Evolutionary conservation across 2,888 invertebrate species (phyloP).

Genomic region (Platycheirus rosarum): DNA sequence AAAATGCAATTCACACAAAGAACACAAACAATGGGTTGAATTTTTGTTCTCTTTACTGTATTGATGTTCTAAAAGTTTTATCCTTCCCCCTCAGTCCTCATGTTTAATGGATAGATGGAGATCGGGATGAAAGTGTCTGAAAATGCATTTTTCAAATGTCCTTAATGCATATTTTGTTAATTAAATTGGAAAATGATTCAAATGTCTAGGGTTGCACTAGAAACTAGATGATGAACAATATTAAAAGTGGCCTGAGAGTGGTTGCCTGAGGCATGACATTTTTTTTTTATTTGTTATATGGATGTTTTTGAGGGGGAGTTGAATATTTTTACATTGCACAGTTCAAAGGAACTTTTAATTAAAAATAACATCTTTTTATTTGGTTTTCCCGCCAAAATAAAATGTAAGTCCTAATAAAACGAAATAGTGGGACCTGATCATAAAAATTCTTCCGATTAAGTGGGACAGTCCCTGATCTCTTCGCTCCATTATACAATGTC

Average conservation of each 20-base stretch:
- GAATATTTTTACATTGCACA: no score
- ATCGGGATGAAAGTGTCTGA: neutral
- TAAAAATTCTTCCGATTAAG: no score
- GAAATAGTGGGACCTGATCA: no score
- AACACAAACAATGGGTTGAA: slow-evolving; percentile 6
- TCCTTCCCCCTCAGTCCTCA: no score
- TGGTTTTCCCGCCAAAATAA: no score
- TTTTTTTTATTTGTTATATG: no score
- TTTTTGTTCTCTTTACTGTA: neutral
- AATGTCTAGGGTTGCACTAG: neutral
- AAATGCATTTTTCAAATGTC: neutral
- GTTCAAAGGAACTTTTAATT: no score
- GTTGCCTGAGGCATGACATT: neutral
- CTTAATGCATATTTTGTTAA: neutral
- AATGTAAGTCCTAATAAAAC: no score
- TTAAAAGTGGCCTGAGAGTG: neutral
- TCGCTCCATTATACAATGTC: no score
- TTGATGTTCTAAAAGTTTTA: neutral
- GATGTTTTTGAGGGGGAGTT: no score
- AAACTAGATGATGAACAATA: neutral
- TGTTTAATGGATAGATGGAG: neutral
- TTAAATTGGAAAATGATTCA: neutral
- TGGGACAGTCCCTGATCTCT: no score
- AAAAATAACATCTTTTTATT: no score
- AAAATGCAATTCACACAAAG: slow-evolving; percentile 3